Evolutionary conservation across 2,797 vertebrate species (phyloP).

Genomic region (Hippopotamyrus pictus): DNA sequence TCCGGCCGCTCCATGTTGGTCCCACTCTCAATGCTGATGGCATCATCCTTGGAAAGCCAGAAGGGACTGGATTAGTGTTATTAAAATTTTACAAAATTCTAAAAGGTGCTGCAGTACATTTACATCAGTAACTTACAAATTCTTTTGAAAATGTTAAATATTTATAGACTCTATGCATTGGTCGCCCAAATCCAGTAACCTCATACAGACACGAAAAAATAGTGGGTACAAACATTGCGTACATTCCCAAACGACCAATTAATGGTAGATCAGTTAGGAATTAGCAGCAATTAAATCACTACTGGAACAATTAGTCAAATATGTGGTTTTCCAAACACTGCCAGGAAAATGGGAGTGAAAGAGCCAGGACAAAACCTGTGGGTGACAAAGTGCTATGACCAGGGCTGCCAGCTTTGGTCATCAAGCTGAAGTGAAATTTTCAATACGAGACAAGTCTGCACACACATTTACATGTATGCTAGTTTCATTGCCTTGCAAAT

Average conservation of each 20-base stretch:
- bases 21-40: slow-evolving; percentile 88
- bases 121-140: not conserved
- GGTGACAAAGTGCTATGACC: not conserved
- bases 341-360: not conserved
- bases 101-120: not conserved
- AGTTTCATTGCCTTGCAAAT: not conserved
- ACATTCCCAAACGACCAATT: not conserved
- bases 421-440: not conserved
- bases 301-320: not conserved
- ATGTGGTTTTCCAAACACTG: not conserved
- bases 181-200: not conserved
- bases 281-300: not conserved
- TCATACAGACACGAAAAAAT: not conserved
- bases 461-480: not conserved
- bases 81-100: not conserved
- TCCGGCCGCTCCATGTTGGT: slow-evolving; percentile 88
- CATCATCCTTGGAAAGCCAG: slow-evolving; percentile 74
- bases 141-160: not conserved
- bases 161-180: not conserved
- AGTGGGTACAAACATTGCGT: not conserved
- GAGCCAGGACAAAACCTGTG: not conserved
- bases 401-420: not conserved
- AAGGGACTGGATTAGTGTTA: not conserved
- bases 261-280: not conserved
- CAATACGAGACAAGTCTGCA: not conserved